Evolutionary conservation across 2,113 vertebrate species (phyloP).

Genomic region (Haplotaxodon microlepis): DNA sequence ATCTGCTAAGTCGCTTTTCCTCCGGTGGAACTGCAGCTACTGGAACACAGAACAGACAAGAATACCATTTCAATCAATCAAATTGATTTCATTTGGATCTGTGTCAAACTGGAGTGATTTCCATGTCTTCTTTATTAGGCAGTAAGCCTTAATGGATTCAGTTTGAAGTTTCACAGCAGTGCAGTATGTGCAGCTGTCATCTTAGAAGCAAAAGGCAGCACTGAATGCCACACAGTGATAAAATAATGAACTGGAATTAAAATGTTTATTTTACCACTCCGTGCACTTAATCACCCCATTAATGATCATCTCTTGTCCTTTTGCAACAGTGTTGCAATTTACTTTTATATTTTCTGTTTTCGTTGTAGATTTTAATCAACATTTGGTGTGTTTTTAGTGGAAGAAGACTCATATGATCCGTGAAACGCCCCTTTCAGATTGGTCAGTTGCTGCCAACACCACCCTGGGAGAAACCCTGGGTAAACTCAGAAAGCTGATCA

Average conservation of each 20-base stretch:
- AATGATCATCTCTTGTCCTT: not conserved
- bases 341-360: not conserved
- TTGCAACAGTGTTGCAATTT: not conserved
- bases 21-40: not conserved
- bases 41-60: not conserved
- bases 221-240: not conserved
- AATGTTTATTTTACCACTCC: not conserved
- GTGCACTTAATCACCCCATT: rapidly evolving
- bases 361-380: not conserved
- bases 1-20: not conserved
- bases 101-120: not conserved
- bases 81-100: not conserved
- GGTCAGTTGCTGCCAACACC: not conserved
- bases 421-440: not conserved
- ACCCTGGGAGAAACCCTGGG: not conserved
- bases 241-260: not conserved
- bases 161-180: not conserved
- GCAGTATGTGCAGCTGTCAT: not conserved
- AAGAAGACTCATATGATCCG: not conserved
- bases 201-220: not conserved
- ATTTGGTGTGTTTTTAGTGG: not conserved
- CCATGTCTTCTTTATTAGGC: not conserved
- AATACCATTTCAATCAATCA: not conserved
- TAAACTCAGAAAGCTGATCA: not conserved
- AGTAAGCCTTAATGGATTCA: not conserved